Evolutionary conservation across 1,140 invertebrate species (phyloP).

Genomic region (Araneus ventricosus): DNA sequence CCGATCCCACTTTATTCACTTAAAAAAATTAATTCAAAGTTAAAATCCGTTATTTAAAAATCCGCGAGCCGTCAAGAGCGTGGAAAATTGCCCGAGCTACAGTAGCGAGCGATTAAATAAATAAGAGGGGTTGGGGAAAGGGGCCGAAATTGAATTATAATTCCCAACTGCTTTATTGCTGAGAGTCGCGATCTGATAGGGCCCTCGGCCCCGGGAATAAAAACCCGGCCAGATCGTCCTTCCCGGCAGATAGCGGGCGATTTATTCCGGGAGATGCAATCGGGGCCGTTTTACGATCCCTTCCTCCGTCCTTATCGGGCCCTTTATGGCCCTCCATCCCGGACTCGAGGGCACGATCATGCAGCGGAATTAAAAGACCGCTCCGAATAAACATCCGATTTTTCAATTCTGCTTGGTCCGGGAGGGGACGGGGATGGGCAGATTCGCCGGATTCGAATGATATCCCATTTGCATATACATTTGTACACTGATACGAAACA

Average conservation of each 20-base stretch:
- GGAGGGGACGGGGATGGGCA: too few relatives aligned
- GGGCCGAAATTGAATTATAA: constrained; percentile 19
- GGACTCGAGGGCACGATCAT: constrained; percentile 10
- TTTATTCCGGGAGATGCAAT: constrained; percentile 15
- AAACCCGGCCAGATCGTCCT: too few relatives aligned
- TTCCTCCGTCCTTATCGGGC: not conserved
- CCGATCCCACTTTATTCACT: too few relatives aligned
- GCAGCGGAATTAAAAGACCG: not conserved
- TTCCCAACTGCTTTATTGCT: not conserved
- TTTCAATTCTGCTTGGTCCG: too few relatives aligned
- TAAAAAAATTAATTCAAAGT: too few relatives aligned
- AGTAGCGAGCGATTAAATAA: not conserved
- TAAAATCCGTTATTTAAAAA: too few relatives aligned
- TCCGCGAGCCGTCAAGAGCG: too few relatives aligned
- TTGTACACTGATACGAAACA: too few relatives aligned
- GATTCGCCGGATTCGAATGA: too few relatives aligned
- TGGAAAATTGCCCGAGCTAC: too few relatives aligned
- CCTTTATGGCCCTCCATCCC: not conserved
- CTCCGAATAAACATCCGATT: too few relatives aligned
- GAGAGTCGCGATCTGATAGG: not conserved
- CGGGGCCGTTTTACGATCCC: not conserved
- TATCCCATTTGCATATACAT: too few relatives aligned
- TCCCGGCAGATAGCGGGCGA: not conserved
- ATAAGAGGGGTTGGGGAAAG: not conserved
- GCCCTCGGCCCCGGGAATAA: not conserved